These are phyloP conservation scores for Miniopterus natalensis DNA, from an alignment of 2,113 vertebrate genomes.

Conservation along the genomic window DNA sequence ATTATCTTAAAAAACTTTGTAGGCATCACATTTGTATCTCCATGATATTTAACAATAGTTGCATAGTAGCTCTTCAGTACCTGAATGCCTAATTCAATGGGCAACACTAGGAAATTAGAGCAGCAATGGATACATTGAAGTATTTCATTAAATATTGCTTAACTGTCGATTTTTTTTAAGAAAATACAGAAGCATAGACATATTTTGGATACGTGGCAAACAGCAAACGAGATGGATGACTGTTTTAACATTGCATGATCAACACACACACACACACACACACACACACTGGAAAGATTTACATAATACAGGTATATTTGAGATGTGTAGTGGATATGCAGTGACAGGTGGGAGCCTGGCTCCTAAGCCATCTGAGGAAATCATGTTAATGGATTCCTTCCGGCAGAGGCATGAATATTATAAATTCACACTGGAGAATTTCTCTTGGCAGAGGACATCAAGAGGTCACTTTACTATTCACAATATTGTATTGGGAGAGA, in stretches of 20 bases:
- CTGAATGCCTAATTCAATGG: not conserved
- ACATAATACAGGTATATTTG: not conserved
- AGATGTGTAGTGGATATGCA: not conserved
- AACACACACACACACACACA: not conserved
- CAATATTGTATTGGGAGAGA: not conserved
- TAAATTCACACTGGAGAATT: not conserved
- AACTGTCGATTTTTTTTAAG: not conserved
- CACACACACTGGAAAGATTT: not conserved
- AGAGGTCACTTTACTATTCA: not conserved
- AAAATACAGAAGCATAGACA: not conserved
- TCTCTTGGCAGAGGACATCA: not conserved
- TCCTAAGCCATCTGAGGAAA: not conserved
- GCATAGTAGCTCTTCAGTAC: not conserved
- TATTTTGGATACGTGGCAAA: not conserved
- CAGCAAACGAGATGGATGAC: not conserved
- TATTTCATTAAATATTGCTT: not conserved
- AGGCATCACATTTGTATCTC: not conserved
- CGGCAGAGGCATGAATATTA: not conserved
- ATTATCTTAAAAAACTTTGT: not conserved
- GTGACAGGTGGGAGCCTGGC: not conserved
- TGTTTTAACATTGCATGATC: not conserved
- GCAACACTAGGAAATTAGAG: not conserved
- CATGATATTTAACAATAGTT: not conserved
- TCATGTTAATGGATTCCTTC: not conserved
- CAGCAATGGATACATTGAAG: not conserved